phyloP scores from a whole-genome alignment of 2,113 vertebrate species.

The Notothenia coriiceps region DNA sequence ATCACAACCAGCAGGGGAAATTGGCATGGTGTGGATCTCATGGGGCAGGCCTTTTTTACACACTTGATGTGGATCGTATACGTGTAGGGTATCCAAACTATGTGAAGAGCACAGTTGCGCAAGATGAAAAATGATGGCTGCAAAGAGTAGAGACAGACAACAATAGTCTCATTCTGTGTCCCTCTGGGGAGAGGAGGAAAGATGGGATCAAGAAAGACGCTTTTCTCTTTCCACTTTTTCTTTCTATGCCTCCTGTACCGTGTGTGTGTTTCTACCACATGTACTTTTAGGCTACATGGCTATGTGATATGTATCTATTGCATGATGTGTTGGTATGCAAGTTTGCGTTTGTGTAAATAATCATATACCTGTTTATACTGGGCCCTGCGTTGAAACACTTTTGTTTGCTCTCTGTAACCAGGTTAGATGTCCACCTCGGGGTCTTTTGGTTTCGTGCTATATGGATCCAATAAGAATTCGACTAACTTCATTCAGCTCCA shows the following conservation, averaged over 20 bases:
- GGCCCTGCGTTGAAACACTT: conserved; percentile 27
- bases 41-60: conserved; percentile 1
- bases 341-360: conserved; percentile 37
- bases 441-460: conserved; percentile 27
- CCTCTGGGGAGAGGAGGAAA: conserved; percentile 28
- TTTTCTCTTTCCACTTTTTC: conserved; percentile 24
- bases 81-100: conserved; percentile 38
- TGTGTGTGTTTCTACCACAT: conserved; percentile 7
- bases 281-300: conserved; percentile 8
- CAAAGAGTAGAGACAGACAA: conserved; percentile 52
- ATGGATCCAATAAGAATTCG: conserved; percentile 34
- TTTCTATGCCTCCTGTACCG: conserved; percentile 13
- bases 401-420: conserved; percentile 60
- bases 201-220: conserved; percentile 28
- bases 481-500: conserved; percentile 62
- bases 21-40: conserved; percentile 17
- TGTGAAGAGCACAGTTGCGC: conserved; percentile 27
- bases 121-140: conserved; percentile 39
- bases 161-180: conserved; percentile 57
- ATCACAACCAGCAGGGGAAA: conserved; percentile 66
- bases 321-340: conserved; percentile 19
- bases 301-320: background rate
- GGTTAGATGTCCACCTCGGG: conserved; percentile 52
- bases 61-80: conserved; percentile 29
- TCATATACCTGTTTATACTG: conserved; percentile 48